phyloP scores from a whole-genome alignment of 2,888 invertebrate genomes.

The Spatulosminthurus flaviceps region DNA sequence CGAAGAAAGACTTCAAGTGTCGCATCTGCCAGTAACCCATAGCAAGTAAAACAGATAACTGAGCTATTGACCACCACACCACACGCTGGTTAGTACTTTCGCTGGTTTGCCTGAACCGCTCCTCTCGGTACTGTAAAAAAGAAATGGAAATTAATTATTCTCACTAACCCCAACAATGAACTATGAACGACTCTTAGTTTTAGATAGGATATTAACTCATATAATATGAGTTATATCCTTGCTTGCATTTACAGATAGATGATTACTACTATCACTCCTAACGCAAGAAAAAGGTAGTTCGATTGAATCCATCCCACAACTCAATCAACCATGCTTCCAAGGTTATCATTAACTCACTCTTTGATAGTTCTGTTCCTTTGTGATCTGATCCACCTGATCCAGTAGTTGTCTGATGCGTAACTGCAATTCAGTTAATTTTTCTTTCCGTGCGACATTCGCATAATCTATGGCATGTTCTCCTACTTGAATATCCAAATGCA shows the following conservation, averaged over 20 bases:
- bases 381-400: constrained; percentile 98
- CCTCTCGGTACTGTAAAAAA: constrained; percentile 85
- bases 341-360: constrained; percentile 72
- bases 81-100: constrained; percentile 96
- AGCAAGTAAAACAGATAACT: constrained; percentile 85
- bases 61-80: constrained; percentile 95
- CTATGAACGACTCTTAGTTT: too few relatives aligned
- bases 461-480: constrained; percentile 99
- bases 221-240: too few relatives aligned
- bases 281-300: too few relatives aligned
- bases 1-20: constrained; percentile 98
- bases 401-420: constrained; percentile 91
- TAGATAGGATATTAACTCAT: too few relatives aligned
- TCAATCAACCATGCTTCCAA: background rate
- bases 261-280: too few relatives aligned
- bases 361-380: constrained; percentile 99
- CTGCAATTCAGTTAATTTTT: constrained; percentile 95
- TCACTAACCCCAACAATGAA: too few relatives aligned
- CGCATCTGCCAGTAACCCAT: constrained; percentile 99
- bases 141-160: constrained; percentile 45
- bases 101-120: constrained; percentile 95
- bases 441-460: constrained; percentile 95
- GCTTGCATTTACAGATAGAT: too few relatives aligned
- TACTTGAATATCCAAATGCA: constrained; percentile 98
- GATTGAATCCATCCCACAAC: too few relatives aligned